phyloP scores from a whole-genome alignment of 2,888 invertebrate species.

The Melieria picta region DNA sequence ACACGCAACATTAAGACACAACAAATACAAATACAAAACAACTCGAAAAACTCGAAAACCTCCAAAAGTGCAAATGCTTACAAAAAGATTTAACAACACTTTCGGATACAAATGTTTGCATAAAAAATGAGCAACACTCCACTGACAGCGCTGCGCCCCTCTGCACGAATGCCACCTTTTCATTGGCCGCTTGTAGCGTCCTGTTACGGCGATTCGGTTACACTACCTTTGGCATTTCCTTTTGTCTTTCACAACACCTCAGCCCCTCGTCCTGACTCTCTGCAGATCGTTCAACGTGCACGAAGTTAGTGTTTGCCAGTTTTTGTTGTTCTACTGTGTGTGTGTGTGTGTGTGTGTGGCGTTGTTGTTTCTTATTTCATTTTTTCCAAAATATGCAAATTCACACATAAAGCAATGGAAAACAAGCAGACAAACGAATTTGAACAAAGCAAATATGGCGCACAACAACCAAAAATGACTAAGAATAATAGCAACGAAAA shows the following conservation, averaged over 20 bases:
- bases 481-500: too few relatives aligned
- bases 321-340: neutral
- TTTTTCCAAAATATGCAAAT: conserved; percentile 21
- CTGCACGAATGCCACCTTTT: too few relatives aligned
- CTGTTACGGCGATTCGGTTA: too few relatives aligned
- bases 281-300: too few relatives aligned
- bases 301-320: neutral
- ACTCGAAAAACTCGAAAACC: neutral
- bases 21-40: neutral
- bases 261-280: too few relatives aligned
- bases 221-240: too few relatives aligned
- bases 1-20: neutral
- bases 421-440: conserved; percentile 10
- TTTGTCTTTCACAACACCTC: too few relatives aligned
- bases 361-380: neutral
- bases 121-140: conserved; percentile 31
- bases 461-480: conserved; percentile 8
- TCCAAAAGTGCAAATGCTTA: conserved; percentile 5
- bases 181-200: too few relatives aligned
- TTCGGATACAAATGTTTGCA: conserved; percentile 34
- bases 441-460: conserved; percentile 2
- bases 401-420: conserved; percentile 15
- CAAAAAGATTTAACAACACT: conserved; percentile 26
- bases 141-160: too few relatives aligned
- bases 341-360: neutral